phyloP scores from a whole-genome alignment of 2,113 vertebrate species.

The Collichthys lucidus region DNA sequence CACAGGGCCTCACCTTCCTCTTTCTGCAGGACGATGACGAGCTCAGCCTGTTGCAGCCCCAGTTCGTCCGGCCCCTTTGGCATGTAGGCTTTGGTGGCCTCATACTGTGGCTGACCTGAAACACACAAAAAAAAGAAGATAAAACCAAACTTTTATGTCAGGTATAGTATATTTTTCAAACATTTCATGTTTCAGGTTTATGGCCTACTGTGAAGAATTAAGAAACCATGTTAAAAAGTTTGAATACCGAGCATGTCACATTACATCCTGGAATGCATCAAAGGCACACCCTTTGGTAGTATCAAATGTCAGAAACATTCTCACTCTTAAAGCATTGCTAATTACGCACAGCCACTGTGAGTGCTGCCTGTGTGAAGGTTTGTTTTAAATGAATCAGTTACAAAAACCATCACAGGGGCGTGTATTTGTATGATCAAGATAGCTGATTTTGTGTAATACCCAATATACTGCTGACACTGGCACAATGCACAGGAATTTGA shows the following conservation, averaged over 20 bases:
- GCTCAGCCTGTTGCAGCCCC: constrained; percentile 90
- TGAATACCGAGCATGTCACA: background rate
- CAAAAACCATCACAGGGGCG: background rate
- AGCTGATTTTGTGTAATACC: background rate
- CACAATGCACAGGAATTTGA: background rate
- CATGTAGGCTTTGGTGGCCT: constrained; percentile 89
- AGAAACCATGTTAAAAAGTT: background rate
- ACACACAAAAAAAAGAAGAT: background rate
- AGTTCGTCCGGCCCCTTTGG: constrained; percentile 91
- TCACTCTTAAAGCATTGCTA: background rate
- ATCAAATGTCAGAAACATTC: background rate
- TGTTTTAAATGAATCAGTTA: background rate
- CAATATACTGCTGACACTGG: background rate
- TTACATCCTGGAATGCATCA: constrained; percentile 1
- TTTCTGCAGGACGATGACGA: constrained; percentile 87
- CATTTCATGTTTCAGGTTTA: background rate
- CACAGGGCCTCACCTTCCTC: constrained; percentile 87
- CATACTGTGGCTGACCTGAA: constrained; percentile 90
- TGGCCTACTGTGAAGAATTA: background rate
- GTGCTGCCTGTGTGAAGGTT: background rate
- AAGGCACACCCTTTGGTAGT: constrained; percentile 33
- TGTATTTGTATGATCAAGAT: background rate
- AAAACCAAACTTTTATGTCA: background rate
- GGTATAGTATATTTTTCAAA: background rate
- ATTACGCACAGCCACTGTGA: background rate